phyloP scores from a whole-genome alignment of 2,113 vertebrate genomes.

The Drymodes brunneopygia region DNA sequence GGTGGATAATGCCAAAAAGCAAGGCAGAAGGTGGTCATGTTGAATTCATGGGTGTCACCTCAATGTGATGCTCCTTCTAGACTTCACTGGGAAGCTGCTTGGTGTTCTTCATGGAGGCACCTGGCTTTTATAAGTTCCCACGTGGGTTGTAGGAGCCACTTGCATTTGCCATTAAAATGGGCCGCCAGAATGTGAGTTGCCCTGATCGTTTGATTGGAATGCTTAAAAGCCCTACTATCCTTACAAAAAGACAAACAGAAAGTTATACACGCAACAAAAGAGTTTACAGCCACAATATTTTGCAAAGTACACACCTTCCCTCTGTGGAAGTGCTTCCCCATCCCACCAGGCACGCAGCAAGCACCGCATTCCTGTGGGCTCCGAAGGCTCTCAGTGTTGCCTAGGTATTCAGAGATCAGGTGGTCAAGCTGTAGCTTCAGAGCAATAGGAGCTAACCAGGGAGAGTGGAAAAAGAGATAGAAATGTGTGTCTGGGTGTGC shows the following conservation, averaged over 20 bases:
- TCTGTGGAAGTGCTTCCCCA: fast-evolving
- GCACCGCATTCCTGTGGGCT: fast-evolving
- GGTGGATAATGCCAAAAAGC: not conserved
- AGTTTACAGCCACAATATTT: not conserved
- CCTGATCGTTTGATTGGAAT: not conserved
- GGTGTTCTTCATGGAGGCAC: not conserved
- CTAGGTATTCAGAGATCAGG: not conserved
- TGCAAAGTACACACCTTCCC: not conserved
- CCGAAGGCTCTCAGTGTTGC: not conserved
- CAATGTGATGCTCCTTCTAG: not conserved
- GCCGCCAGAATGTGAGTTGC: not conserved
- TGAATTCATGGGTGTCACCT: not conserved
- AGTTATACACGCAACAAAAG: not conserved
- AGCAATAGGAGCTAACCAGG: not conserved
- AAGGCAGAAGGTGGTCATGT: not conserved
- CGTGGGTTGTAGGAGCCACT: not conserved
- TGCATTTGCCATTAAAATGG: not conserved
- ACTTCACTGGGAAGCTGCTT: not conserved
- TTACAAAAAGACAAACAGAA: not conserved
- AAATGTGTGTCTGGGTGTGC: not conserved
- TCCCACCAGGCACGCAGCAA: fast-evolving
- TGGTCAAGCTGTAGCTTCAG: not conserved
- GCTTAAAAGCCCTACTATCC: not conserved
- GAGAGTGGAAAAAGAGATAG: not conserved
- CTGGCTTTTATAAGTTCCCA: not conserved